Evolutionary conservation across 2,797 vertebrate species (phyloP).

Genomic region (Arnoldichthys spilopterus): DNA sequence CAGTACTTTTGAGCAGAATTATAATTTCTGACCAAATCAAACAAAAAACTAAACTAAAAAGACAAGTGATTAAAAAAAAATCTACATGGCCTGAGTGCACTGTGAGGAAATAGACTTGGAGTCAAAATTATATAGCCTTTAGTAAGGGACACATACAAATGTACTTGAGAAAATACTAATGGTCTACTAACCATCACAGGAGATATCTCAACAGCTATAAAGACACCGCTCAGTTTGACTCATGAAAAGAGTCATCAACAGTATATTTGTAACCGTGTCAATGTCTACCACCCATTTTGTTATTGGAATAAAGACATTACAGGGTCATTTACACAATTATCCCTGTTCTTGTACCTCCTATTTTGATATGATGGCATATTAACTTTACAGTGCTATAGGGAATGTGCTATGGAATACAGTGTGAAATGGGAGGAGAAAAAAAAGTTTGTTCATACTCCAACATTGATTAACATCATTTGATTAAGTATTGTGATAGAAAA

Average conservation of each 20-base stretch:
- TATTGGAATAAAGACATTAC: conserved; percentile 24
- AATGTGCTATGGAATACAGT: conserved; percentile 62
- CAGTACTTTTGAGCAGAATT: conserved; percentile 70
- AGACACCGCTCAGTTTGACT: conserved; percentile 6
- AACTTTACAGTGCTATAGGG: conserved; percentile 54
- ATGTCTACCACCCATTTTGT: conserved; percentile 12
- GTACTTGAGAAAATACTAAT: conserved; percentile 30
- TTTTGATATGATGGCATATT: conserved; percentile 67
- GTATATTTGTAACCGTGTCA: not conserved
- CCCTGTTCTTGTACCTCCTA: conserved; percentile 29
- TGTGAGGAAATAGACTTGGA: conserved; percentile 37
- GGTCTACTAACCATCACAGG: conserved; percentile 53
- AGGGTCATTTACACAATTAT: not conserved
- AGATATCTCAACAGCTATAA: conserved; percentile 51
- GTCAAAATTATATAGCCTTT: conserved; percentile 35
- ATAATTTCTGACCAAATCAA: conserved; percentile 67
- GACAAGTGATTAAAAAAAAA: conserved; percentile 45
- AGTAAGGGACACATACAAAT: conserved; percentile 44
- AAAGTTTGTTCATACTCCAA: conserved; percentile 28
- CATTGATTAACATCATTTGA: conserved; percentile 9
- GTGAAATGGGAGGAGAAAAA: conserved; percentile 49
- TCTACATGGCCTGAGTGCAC: conserved; percentile 51
- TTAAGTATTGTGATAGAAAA: conserved; percentile 52
- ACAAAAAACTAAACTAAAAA: conserved; percentile 53
- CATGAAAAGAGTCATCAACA: conserved; percentile 1